These are phyloP conservation scores for Nowickia ferox DNA, from an alignment of 2,888 invertebrate genomes.

Conservation along the genomic window DNA sequence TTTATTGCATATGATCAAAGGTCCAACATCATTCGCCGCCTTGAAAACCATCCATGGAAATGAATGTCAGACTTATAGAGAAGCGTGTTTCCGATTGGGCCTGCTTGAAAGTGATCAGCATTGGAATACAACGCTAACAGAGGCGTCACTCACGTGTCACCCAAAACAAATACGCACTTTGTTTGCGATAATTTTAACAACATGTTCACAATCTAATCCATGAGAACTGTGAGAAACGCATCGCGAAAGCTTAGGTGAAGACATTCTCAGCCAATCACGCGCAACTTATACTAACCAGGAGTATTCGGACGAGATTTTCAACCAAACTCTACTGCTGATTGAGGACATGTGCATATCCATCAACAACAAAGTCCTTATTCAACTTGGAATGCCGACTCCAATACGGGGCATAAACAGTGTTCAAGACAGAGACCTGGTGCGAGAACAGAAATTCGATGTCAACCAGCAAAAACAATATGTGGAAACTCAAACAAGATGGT, in stretches of 20 bases:
- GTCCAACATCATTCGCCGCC: conserved; percentile 1
- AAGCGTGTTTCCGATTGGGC: not conserved
- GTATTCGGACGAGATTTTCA: no score
- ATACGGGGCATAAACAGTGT: conserved; percentile 30
- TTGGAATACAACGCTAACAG: not conserved
- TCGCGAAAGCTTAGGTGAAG: no score
- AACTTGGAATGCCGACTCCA: conserved; percentile 30
- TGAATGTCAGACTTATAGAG: not conserved
- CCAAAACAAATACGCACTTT: not conserved
- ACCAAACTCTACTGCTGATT: no score
- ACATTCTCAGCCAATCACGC: no score
- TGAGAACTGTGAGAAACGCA: conserved; percentile 40
- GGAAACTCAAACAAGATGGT: conserved; percentile 14
- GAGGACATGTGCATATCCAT: no score
- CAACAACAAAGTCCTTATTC: conserved; percentile 32
- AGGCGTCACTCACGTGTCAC: conserved; percentile 3
- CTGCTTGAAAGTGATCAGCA: conserved; percentile 1
- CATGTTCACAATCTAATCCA: conserved; percentile 38
- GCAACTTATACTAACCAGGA: no score
- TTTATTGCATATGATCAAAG: not conserved
- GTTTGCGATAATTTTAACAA: no score
- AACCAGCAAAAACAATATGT: conserved; percentile 38
- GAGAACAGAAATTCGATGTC: conserved; percentile 54
- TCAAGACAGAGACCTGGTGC: conserved; percentile 45
- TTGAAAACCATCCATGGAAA: not conserved